Base-by-base conservation (phyloP, 2,797 vertebrate genomes). In the Pachyuromys duprasi region DNA sequence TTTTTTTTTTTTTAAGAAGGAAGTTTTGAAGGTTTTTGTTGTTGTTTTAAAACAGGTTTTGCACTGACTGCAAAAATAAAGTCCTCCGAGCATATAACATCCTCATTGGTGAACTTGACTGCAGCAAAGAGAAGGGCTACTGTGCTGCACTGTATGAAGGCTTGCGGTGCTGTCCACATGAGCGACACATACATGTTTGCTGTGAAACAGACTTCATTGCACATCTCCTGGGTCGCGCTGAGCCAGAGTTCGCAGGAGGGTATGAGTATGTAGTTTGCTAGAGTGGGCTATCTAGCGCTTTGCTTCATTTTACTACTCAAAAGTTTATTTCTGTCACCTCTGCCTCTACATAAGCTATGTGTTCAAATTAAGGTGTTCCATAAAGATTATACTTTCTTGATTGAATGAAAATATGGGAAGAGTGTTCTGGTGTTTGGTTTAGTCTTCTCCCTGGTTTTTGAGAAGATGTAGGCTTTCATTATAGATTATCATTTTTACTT, bases 51-150 rank as follows among this genome's bases (percentile, higher is more conserved):
- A 93, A 96, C 76, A 99, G 99, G 98, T 99, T 99, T 98, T 99
- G 99, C 98, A 99, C 99, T 31, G 99, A 99, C 98, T 99, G 99
- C 98, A 99, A 99, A 98, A 99, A 99, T 97, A 99, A 99, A 98
- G 99, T 99, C 1, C 98, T 99, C 86, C 98, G 99, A 97, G 99
- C 99, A 0, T 99, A 99, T 98, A 99, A 99, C 98, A 99, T 99
- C 96, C 99, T 99, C 63, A 99, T 99, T 20, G 99, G 99, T 20
- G 99, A 99, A 98, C 97, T 99, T 97, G 99, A 99, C 98, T 99
- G 99, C 99, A 99, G 98, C 98, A 99, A 99, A 96, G 99, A 99
- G 98, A 99, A 99, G 96, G 99, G 99, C 8, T 99, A 99, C 98
- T 99, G 99, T 0, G 99, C 99, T 14, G 99, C 99, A 8, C 98